Evolutionary conservation across 2,888 invertebrate species (phyloP), one percentile per base, ranked within the genome.

Genomic region (Calliphora vomitoria): DNA sequence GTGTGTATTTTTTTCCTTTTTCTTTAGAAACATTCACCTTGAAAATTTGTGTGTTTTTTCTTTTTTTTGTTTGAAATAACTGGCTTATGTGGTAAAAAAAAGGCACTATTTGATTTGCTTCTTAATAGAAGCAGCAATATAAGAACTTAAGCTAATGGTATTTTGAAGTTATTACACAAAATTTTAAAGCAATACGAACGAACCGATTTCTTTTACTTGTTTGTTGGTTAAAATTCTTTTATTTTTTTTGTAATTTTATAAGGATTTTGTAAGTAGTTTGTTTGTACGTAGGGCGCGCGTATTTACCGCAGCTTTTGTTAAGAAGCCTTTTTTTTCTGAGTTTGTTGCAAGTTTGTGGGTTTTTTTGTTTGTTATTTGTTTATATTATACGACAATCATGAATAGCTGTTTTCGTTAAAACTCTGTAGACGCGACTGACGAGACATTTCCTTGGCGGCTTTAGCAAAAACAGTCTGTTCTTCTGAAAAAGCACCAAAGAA

Each of bases 371-470:
- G 15, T 66, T 81, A 82, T 87, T 86, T 82, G 74, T 60, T 86
- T 72, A 71, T 55, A 41, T 20, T 44, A 35, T 68, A 81, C 83
- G 88, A 82, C 84, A 76, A 80, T 72, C 85, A 82, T 87, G 88
- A 89, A 90, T 92, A 91, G 91, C 91, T 91, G 91, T 90, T 91
- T 90, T 92, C 92, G 92, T 92, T 93, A 91, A 93, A 93, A 93
- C 93, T 92, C 92, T 93, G 91, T 91, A 91, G 92, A 92, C 92
- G 93, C 93, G 93, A 91, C 92, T 93, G 93, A 91, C 92, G 92
- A 91, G 91, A 90, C 92, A 91, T 90, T 91, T 90, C 92, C 88
- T 90, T 89, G 90, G 89, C 89, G 89, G 89, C 89, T 82, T 87
- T 53, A 81, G 88, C 88, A 88, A 89, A 87, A 84, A 81, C 84